Base-by-base conservation (phyloP, 2,113 vertebrate species). In the Aphyosemion australe region DNA sequence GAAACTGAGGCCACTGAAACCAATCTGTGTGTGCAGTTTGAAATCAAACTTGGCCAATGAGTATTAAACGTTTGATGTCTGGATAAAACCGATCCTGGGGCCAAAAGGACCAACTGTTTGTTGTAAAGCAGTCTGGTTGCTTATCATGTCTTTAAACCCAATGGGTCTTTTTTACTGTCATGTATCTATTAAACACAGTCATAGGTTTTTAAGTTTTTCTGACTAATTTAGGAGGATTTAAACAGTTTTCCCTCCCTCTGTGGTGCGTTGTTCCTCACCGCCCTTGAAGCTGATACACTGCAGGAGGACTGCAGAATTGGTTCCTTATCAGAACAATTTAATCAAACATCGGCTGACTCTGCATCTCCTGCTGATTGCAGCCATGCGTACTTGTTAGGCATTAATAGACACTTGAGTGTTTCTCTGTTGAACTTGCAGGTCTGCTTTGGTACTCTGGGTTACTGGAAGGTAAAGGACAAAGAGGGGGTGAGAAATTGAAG, bases 31-130 rank as follows among this genome's bases (percentile, higher is more conserved):
- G 76, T 86, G 26, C 26, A 84, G 79, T 67, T 86, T 91, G 91
- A 92, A 93, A 93, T 92, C 91, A 91, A 92, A 92, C 84, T 90
- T 92, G 91, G 89, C 84, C 87, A 31, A 65, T 71, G 78, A 76
- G 47, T 46, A 57, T 50, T 74, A 42, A 63, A 57, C 66, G 48
- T 68, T 74, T 65, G 69, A 78, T 69, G 71, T 58, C 39, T 66
- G 76, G 54, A 64, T 54, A 10, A 63, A 43, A 32, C 34, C 39
- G 42, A 53, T 51, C 32, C 74, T 72, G 86, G 70, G 84, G 79
- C 81, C 76, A 70, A 74, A 62, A 69, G 31, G 42, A 59, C 13
- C 15, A 32, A 50, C 1, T 3, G 20, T 39, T 39, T 65, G 69
- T 62, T 72, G 73, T 19, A 46, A 54, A 83, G 72, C 21, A 32